phyloP scores from a whole-genome alignment of 2,113 vertebrate genomes.

The Lathamus discolor region DNA sequence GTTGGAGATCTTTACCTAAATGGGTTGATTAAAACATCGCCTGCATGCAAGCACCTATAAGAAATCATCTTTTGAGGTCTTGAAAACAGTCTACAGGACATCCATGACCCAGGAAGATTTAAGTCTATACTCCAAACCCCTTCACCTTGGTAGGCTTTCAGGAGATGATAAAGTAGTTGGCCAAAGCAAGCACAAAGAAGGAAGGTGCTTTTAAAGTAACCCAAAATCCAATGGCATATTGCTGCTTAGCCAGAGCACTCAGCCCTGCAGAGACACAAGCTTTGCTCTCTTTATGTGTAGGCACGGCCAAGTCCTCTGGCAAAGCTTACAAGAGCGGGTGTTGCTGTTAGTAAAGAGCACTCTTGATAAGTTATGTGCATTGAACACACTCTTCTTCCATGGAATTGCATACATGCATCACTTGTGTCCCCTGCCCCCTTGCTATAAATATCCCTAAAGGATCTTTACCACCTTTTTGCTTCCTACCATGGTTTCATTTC shows the following conservation, averaged over 20 bases:
- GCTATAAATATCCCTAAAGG: neutral
- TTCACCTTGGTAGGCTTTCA: neutral
- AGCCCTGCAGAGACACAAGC: neutral
- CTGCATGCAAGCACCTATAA: neutral
- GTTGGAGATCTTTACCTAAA: neutral
- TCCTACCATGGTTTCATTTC: neutral
- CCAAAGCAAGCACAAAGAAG: neutral
- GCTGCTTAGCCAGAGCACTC: neutral
- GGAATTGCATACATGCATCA: accelerated
- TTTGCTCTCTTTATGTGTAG: neutral
- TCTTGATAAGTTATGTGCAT: neutral
- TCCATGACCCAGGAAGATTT: neutral
- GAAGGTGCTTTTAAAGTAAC: neutral
- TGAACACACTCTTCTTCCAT: neutral
- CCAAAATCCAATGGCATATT: neutral
- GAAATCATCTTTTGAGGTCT: neutral
- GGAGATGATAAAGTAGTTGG: neutral
- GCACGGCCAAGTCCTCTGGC: accelerated
- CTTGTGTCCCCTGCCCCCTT: neutral
- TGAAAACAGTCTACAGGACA: neutral
- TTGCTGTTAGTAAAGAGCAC: neutral
- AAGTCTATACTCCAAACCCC: neutral
- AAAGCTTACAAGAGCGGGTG: neutral
- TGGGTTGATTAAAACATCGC: accelerated
- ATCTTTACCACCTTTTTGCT: neutral